phyloP scores from a whole-genome alignment of 2,113 vertebrate species.

The Hemiscyllium ocellatum region DNA sequence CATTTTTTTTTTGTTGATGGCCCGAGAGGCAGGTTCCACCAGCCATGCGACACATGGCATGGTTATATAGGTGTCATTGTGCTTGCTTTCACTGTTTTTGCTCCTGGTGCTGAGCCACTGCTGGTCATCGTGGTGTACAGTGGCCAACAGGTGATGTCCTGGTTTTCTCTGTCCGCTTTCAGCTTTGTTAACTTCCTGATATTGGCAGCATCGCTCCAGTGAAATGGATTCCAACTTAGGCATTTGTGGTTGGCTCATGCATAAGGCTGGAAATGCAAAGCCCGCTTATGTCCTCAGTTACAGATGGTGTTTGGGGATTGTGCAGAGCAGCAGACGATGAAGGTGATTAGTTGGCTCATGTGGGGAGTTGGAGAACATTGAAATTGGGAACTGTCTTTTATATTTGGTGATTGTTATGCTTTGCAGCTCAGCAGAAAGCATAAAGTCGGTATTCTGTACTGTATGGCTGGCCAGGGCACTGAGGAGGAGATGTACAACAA shows the following conservation, averaged over 20 bases:
- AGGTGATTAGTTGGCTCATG: background rate
- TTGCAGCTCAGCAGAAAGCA: conserved; percentile 78
- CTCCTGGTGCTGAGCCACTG: background rate
- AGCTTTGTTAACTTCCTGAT: background rate
- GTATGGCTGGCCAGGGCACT: conserved; percentile 80
- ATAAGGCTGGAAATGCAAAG: background rate
- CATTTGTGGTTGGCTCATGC: background rate
- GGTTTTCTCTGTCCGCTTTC: background rate
- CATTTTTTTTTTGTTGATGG: background rate
- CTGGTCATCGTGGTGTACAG: background rate
- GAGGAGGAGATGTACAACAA: conserved; percentile 99
- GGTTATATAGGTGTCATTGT: too few species aligned
- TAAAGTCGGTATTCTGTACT: conserved; percentile 90
- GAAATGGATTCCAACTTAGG: background rate
- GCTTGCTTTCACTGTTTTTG: background rate
- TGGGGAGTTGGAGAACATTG: background rate
- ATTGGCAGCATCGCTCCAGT: background rate
- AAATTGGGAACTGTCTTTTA: background rate
- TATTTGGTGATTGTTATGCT: conserved; percentile 1
- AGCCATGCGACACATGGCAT: too few species aligned
- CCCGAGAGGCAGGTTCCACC: too few species aligned
- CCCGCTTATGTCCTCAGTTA: background rate
- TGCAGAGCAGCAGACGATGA: background rate
- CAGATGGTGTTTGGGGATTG: background rate
- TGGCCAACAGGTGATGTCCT: background rate